A percentile compares a stretch with the other conserved stretches of the same genome.
Evolutionary conservation across 2,113 vertebrate species (phyloP).

Genomic region (Hepsetus odoe): DNA sequence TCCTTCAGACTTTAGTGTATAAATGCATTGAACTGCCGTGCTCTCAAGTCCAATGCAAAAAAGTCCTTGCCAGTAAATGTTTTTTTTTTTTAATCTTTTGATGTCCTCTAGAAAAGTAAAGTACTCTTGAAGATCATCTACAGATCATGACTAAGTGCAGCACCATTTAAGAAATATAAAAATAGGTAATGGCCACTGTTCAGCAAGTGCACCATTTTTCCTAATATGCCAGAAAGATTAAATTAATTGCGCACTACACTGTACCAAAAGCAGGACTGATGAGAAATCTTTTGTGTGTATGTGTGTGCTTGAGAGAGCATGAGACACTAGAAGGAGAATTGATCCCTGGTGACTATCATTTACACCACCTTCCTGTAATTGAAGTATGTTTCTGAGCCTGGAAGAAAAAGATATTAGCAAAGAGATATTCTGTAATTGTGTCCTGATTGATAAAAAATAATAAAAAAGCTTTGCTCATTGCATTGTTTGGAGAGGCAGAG

Average conservation of each 20-base stretch:
- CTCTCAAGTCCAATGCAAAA: background rate
- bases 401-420: background rate
- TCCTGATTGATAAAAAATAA: background rate
- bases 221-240: constrained; percentile 10
- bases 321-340: constrained; percentile 12
- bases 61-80: too few species aligned
- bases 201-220: constrained; percentile 13
- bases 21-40: background rate
- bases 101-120: constrained; percentile 9
- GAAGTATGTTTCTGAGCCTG: constrained; percentile 8
- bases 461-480: background rate
- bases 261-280: background rate
- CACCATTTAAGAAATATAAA: background rate
- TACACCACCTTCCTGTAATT: background rate
- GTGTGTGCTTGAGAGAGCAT: constrained; percentile 8
- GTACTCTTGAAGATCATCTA: background rate
- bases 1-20: too few species aligned
- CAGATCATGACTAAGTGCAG: background rate
- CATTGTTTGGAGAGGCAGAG: background rate
- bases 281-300: constrained; percentile 27
- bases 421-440: constrained; percentile 13
- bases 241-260: constrained; percentile 13
- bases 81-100: background rate
- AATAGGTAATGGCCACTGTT: background rate
- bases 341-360: constrained; percentile 30